Conservation (phyloP, 1,140 invertebrate species). For the Belonocnema kinseyi region DNA sequence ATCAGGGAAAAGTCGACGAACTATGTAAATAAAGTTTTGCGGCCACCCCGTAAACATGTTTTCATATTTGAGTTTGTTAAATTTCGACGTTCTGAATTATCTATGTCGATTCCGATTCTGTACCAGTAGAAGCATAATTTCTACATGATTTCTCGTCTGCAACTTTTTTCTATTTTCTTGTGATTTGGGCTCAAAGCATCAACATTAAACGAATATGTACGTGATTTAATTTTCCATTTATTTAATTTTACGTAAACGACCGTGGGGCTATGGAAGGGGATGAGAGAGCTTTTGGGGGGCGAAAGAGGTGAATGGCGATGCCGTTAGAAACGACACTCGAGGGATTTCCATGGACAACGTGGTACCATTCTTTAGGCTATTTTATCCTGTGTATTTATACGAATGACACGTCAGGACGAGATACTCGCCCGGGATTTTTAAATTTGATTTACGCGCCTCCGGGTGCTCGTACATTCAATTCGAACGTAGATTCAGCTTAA, state of each 20-base stretch:
- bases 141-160: too few relatives aligned
- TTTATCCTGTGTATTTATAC: slow-evolving; percentile 66
- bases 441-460: slow-evolving; percentile 75
- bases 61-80: too few relatives aligned
- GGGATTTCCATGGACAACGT: slow-evolving; percentile 56
- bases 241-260: slow-evolving; percentile 56
- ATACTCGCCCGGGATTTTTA: slow-evolving; percentile 69
- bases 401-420: slow-evolving; percentile 55
- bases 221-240: slow-evolving; percentile 55
- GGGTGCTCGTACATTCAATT: slow-evolving; percentile 68
- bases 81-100: too few relatives aligned
- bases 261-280: slow-evolving; percentile 16
- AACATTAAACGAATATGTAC: slow-evolving; percentile 12
- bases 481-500: slow-evolving; percentile 16
- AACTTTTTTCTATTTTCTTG: slow-evolving; percentile 17
- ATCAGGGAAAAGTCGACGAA: too few relatives aligned
- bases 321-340: slow-evolving; percentile 66
- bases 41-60: too few relatives aligned
- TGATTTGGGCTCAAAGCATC: neutral
- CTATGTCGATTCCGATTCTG: too few relatives aligned
- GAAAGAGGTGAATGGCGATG: slow-evolving; percentile 59
- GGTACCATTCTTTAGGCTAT: slow-evolving; percentile 66
- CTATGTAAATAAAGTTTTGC: too few relatives aligned
- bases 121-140: too few relatives aligned
- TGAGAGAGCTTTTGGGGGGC: slow-evolving; percentile 24